A percentile compares a stretch with the other conserved stretches of the same genome.
Evolutionary conservation across 2,797 vertebrate genomes (phyloP).

Genomic region (Crenichthys baileyi): DNA sequence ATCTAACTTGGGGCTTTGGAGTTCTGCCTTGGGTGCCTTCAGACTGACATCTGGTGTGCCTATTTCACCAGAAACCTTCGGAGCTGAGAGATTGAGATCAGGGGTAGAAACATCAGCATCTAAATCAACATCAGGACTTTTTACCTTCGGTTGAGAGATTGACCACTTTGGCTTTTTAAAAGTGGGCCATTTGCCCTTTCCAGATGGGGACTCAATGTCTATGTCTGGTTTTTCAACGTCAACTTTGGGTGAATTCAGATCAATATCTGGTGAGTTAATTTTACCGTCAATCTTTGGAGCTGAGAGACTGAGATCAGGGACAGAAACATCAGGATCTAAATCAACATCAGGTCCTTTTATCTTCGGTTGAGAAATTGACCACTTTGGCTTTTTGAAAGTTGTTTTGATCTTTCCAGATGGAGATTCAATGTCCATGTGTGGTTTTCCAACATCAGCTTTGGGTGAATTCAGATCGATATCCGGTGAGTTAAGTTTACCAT

Average conservation of each 20-base stretch:
- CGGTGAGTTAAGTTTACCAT: constrained; percentile 45
- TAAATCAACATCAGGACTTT: constrained; percentile 50
- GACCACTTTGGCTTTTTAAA: constrained; percentile 43
- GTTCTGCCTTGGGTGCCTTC: constrained; percentile 46
- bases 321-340: constrained; percentile 55
- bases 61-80: constrained; percentile 58
- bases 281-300: constrained; percentile 48
- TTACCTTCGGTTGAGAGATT: constrained; percentile 30
- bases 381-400: constrained; percentile 59
- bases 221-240: constrained; percentile 49
- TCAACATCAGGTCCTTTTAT: constrained; percentile 45
- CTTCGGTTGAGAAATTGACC: constrained; percentile 29
- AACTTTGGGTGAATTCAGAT: constrained; percentile 50
- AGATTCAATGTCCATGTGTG: constrained; percentile 56
- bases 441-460: constrained; percentile 35
- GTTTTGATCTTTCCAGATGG: constrained; percentile 65
- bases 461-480: constrained; percentile 56
- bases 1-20: constrained; percentile 46
- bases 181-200: constrained; percentile 62
- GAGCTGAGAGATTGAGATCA: constrained; percentile 45
- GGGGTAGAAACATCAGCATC: constrained; percentile 48
- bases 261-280: constrained; percentile 42
- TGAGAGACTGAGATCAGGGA: constrained; percentile 6
- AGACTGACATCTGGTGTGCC: constrained; percentile 43
- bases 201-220: constrained; percentile 52